phyloP scores from a whole-genome alignment of 2,113 vertebrate species.

The Sitta europaea region DNA sequence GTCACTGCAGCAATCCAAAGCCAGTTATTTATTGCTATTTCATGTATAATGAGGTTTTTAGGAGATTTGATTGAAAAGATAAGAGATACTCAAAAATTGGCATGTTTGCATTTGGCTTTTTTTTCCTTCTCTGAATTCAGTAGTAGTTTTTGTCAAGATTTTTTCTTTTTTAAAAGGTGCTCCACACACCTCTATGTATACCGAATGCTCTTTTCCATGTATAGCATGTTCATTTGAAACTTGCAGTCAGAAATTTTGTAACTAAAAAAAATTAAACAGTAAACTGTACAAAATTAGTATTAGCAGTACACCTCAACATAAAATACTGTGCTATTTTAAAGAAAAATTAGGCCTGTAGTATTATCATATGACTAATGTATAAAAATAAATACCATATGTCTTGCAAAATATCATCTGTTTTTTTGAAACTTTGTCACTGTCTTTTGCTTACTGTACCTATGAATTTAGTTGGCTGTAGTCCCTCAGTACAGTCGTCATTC shows the following conservation, averaged over 20 bases:
- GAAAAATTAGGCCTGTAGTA: slow-evolving; percentile 20
- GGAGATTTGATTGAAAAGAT: background rate
- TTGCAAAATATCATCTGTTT: slow-evolving; percentile 2
- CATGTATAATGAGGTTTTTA: background rate
- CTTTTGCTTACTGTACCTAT: background rate
- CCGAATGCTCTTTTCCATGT: background rate
- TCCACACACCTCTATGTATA: background rate
- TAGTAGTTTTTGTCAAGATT: background rate
- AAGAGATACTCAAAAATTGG: background rate
- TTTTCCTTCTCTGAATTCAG: background rate
- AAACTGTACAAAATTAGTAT: background rate
- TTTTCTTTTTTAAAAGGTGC: background rate
- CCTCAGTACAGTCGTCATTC: background rate
- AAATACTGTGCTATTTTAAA: background rate
- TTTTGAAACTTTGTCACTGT: background rate
- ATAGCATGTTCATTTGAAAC: background rate
- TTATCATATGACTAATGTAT: background rate
- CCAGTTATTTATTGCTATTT: background rate
- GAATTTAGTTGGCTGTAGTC: background rate
- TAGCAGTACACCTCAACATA: background rate
- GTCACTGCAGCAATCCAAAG: background rate
- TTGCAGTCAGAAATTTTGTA: background rate
- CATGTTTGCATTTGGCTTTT: background rate
- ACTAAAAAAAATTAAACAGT: background rate
- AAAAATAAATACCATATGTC: slow-evolving; percentile 33